A percentile compares a stretch with the other conserved stretches of the same genome.
Conservation (phyloP, 2,113 vertebrate genomes). For the Tachysurus vachellii region DNA sequence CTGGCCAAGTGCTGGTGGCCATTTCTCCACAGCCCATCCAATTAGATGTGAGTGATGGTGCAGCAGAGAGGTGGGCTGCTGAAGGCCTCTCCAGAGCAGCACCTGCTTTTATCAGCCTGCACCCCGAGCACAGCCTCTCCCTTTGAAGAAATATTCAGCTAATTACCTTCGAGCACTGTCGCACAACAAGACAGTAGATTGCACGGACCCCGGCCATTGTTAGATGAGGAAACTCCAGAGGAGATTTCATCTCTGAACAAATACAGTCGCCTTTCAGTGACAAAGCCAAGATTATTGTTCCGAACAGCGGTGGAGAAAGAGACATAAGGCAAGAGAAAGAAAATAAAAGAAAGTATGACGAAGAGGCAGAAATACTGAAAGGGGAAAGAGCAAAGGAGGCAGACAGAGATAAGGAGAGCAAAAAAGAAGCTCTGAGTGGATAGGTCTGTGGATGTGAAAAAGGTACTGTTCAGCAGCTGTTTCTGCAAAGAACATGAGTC, state of each 20-base stretch:
- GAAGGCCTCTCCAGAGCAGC: conserved; percentile 72
- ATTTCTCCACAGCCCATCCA: conserved; percentile 78
- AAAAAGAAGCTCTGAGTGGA: conserved; percentile 19
- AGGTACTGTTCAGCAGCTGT: conserved; percentile 49
- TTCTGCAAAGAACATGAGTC: conserved; percentile 50
- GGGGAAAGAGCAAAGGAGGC: conserved; percentile 27
- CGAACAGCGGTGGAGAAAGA: conserved; percentile 49
- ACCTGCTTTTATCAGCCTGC: conserved; percentile 76
- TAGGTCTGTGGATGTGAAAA: conserved; percentile 20
- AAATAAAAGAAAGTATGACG: conserved; percentile 29
- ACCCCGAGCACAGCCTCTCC: conserved; percentile 73
- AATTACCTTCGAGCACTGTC: conserved; percentile 78
- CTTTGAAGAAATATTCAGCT: conserved; percentile 84
- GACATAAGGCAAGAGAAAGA: conserved; percentile 53
- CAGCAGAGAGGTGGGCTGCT: conserved; percentile 63
- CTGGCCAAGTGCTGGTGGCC: conserved; percentile 61
- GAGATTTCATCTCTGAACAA: conserved; percentile 67
- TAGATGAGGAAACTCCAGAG: conserved; percentile 65
- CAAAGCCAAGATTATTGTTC: conserved; percentile 62
- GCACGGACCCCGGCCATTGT: conserved; percentile 70
- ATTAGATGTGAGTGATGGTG: conserved; percentile 73
- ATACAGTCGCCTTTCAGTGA: conserved; percentile 53
- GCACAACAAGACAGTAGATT: conserved; percentile 70
- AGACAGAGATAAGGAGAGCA: conserved; percentile 21
- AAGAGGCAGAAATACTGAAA: conserved; percentile 4